Conservation (phyloP, 2,888 invertebrate species). For the Cosmopolites sordidus region DNA sequence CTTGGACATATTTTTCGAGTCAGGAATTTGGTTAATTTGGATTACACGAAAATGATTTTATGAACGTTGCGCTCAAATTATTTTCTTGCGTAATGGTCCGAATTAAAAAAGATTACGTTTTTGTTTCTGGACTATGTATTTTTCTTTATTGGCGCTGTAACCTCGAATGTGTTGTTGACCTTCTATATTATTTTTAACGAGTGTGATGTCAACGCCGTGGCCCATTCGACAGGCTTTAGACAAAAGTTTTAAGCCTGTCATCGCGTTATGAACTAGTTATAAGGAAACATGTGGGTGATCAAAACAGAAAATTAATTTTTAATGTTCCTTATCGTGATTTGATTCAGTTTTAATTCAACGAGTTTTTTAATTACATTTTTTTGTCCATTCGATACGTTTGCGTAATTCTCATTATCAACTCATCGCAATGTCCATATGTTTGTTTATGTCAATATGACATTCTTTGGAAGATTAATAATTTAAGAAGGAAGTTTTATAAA, state of each 20-base stretch:
- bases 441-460: too few relatives aligned
- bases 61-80: constrained; percentile 18
- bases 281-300: neutral
- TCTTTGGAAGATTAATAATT: too few relatives aligned
- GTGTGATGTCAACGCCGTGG: constrained; percentile 19
- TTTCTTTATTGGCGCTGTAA: constrained; percentile 3
- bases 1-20: constrained; percentile 26
- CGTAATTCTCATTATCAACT: too few relatives aligned
- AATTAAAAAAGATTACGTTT: constrained; percentile 29
- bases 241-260: neutral
- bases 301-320: neutral
- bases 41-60: constrained; percentile 29
- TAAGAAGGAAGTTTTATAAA: too few relatives aligned
- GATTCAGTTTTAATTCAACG: too few relatives aligned
- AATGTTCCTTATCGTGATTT: neutral
- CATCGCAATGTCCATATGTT: too few relatives aligned
- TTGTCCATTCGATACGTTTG: too few relatives aligned
- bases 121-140: constrained; percentile 20
- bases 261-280: neutral
- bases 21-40: constrained; percentile 27
- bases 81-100: constrained; percentile 27
- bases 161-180: constrained; percentile 24
- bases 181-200: constrained; percentile 12
- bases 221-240: neutral
- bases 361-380: too few relatives aligned